Evolutionary conservation across 2,888 invertebrate species (phyloP), one percentile per base, ranked within the genome.

Genomic region (Cremastinae sp.): DNA sequence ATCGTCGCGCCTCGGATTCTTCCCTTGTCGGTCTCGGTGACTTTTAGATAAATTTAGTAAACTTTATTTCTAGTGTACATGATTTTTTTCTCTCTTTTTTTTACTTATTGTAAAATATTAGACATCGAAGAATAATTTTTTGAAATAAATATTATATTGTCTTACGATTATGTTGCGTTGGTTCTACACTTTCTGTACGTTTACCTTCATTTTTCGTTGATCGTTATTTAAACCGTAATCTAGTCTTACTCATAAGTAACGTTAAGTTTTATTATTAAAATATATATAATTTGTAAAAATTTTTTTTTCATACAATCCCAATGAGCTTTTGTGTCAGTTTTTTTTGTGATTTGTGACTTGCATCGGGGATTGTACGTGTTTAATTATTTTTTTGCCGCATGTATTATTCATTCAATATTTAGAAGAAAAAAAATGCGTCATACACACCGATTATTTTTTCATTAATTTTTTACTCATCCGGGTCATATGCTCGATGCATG

Each of bases 401-500:
- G n/a, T n/a, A n/a, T n/a, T n/a, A n/a, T n/a, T n/a, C n/a, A n/a
- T n/a, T n/a, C n/a, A n/a, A n/a, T n/a, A n/a, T n/a, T n/a, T n/a
- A n/a, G n/a, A n/a, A n/a, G n/a, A n/a, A n/a, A n/a, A n/a, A n/a
- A n/a, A n/a, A n/a, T n/a, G n/a, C n/a, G n/a, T n/a, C 12, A 61
- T 36, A 10, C 34, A 49, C 45, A 14, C 20, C 20, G 38, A 14
- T 76, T 78, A 83, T 79, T 84, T 82, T 80, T 83, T 82, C 80
- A 86, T 83, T 83, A 83, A 79, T 81, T 86, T 85, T 83, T 83
- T 81, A n/a, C n/a, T n/a, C 81, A 84, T 64, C 83, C 85, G 85
- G 87, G 85, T 85, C 83, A 86, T 83, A 86, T 86, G 84, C 85
- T 85, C 85, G 87, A 83, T 87, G 88, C 88, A 88, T 88, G 88